These are phyloP conservation scores for Ceuthmochares aereus DNA, from an alignment of 2,113 vertebrate species.

Conservation along the genomic window DNA sequence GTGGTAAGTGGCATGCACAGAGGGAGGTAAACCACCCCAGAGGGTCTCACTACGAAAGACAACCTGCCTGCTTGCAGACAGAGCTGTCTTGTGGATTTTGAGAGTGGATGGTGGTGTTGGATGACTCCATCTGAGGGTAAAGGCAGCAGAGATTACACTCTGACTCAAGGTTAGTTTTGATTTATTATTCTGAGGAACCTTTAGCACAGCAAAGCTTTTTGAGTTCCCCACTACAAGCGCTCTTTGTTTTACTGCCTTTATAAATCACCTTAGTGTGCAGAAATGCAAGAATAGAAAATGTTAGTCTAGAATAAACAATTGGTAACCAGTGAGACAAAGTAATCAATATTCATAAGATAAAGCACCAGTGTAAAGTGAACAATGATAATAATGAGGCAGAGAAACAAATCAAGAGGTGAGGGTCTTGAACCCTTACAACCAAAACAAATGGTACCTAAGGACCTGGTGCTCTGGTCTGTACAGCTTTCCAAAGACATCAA, in stretches of 20 bases:
- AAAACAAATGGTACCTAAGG: neutral
- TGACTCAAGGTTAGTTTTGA: conserved; percentile 33
- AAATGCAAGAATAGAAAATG: conserved; percentile 21
- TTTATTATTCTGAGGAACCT: conserved; percentile 51
- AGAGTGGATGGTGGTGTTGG: neutral
- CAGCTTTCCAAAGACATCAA: neutral
- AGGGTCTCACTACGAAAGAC: neutral
- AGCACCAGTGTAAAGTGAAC: neutral
- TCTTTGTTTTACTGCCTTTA: conserved; percentile 51
- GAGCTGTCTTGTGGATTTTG: neutral
- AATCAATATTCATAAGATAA: conserved; percentile 65
- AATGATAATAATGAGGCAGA: conserved; percentile 12
- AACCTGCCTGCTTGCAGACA: neutral
- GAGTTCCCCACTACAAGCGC: neutral
- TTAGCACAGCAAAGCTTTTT: conserved; percentile 29
- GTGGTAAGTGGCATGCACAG: rapidly evolving
- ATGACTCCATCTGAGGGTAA: neutral
- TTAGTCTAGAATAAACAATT: conserved; percentile 50
- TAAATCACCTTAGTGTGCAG: conserved; percentile 54
- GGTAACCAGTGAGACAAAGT: conserved; percentile 39
- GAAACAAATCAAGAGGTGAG: conserved; percentile 37
- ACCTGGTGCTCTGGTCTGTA: neutral
- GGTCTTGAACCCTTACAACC: neutral
- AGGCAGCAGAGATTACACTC: neutral
- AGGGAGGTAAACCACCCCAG: neutral